Evolutionary conservation across 30 jellyfish, hydroid and myxozoan species (phyloP).

Genomic region (Aurelia sp.): DNA sequence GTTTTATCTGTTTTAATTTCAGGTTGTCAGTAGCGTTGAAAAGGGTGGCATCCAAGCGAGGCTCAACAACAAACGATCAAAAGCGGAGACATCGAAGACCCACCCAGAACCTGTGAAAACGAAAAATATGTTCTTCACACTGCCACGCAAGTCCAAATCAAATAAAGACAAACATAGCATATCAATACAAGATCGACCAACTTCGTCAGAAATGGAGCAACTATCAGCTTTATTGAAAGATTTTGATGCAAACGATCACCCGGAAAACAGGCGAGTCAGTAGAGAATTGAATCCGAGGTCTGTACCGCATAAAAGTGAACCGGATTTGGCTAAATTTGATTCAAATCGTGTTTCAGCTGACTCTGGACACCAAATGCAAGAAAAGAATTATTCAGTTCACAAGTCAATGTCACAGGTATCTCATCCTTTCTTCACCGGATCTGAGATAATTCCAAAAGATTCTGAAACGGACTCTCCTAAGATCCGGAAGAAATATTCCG

Average conservation of each 20-base stretch:
- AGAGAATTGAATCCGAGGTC: conserved; percentile 6
- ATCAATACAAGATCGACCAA: conserved; percentile 34
- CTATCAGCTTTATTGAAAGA: conserved; percentile 37
- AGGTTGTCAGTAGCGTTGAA: neutral
- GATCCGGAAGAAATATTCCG: too few relatives aligned
- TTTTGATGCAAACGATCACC: neutral
- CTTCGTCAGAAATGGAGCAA: conserved; percentile 50
- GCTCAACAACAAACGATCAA: conserved; percentile 27
- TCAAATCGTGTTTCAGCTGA: too few relatives aligned
- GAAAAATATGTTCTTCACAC: conserved; percentile 19
- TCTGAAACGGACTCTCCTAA: too few relatives aligned
- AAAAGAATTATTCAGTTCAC: too few relatives aligned
- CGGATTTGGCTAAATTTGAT: too few relatives aligned
- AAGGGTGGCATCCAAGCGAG: conserved; percentile 55
- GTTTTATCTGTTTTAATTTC: too few relatives aligned
- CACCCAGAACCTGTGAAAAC: neutral
- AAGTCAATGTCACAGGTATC: too few relatives aligned
- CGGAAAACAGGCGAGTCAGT: neutral
- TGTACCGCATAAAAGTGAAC: neutral
- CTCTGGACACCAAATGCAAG: too few relatives aligned
- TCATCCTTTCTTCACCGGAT: too few relatives aligned
- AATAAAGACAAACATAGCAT: neutral
- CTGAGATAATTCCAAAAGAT: too few relatives aligned
- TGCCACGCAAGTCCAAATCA: conserved; percentile 39
- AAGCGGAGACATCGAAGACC: conserved; percentile 2